phyloP scores from a whole-genome alignment of 1,140 invertebrate species.

The Drosophila sucinea region DNA sequence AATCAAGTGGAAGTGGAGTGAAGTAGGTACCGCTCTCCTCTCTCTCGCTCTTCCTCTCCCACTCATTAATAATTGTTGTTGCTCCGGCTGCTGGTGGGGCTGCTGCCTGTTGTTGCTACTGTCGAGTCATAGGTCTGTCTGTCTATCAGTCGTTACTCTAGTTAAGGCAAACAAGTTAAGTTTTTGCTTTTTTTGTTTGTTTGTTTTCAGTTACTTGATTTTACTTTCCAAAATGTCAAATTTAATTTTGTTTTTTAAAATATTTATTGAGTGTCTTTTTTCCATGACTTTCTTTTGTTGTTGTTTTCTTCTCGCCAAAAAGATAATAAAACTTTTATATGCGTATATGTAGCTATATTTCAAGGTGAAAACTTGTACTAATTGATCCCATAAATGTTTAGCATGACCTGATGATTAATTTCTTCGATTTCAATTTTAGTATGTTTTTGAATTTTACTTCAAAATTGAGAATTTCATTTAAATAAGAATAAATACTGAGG shows the following conservation, averaged over 20 bases:
- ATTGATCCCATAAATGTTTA: conserved; percentile 9
- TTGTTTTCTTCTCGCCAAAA: neutral
- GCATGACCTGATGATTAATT: conserved; percentile 12
- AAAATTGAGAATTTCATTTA: no score
- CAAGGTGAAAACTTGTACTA: conserved; percentile 5
- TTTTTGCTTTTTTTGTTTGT: conserved; percentile 46
- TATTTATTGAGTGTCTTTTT: neutral
- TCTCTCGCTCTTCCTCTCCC: conserved; percentile 30
- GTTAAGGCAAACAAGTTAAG: conserved; percentile 66
- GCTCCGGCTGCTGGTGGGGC: conserved; percentile 31
- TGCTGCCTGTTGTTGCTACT: conserved; percentile 17
- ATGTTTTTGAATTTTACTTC: neutral
- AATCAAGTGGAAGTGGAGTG: conserved; percentile 67
- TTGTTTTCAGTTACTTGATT: conserved; percentile 26
- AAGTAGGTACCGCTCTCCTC: conserved; percentile 40
- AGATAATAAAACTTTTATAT: neutral
- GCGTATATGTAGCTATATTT: neutral
- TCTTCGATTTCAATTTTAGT: neutral
- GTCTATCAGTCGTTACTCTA: conserved; percentile 23
- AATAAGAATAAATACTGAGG: no score
- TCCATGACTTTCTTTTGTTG: conserved; percentile 5
- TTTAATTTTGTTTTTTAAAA: conserved; percentile 21
- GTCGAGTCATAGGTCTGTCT: conserved; percentile 36
- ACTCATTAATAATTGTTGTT: conserved; percentile 57
- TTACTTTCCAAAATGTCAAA: conserved; percentile 75